Conservation (phyloP, 2,113 vertebrate species). For the Barnardius zonarius region DNA sequence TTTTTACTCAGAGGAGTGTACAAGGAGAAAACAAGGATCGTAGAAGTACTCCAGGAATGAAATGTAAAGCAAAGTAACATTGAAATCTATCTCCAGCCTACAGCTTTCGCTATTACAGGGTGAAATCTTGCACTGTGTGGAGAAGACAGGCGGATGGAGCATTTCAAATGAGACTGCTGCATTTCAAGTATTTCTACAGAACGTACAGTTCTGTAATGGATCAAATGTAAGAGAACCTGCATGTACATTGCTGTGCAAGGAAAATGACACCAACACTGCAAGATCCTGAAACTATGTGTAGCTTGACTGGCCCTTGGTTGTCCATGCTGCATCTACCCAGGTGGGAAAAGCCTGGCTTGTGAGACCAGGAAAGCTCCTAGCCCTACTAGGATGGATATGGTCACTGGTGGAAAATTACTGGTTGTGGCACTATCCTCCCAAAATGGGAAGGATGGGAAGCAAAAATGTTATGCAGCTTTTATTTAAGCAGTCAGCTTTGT, state of each 20-base stretch:
- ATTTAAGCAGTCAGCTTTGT: not conserved
- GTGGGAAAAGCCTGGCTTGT: not conserved
- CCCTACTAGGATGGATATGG: not conserved
- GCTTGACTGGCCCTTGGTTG: not conserved
- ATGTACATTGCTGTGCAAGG: not conserved
- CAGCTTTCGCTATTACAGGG: not conserved
- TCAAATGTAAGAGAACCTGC: not conserved
- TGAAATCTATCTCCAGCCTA: not conserved
- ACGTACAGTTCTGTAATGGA: not conserved
- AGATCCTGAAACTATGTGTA: not conserved
- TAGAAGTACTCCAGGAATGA: not conserved
- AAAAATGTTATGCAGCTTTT: not conserved
- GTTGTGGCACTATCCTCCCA: fast-evolving
- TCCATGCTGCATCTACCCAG: not conserved
- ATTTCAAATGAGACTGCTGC: not conserved
- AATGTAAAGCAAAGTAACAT: not conserved
- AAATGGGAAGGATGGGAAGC: not conserved
- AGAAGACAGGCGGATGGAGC: not conserved
- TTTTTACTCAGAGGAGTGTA: not conserved
- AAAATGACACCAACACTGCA: fast-evolving
- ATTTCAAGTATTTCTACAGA: not conserved
- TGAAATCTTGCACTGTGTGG: not conserved
- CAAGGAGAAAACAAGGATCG: not conserved
- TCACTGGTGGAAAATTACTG: not conserved
- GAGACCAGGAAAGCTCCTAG: not conserved